Evolutionary conservation across 2,797 vertebrate species (phyloP).

Genomic region (Premnoplex brunnescens): DNA sequence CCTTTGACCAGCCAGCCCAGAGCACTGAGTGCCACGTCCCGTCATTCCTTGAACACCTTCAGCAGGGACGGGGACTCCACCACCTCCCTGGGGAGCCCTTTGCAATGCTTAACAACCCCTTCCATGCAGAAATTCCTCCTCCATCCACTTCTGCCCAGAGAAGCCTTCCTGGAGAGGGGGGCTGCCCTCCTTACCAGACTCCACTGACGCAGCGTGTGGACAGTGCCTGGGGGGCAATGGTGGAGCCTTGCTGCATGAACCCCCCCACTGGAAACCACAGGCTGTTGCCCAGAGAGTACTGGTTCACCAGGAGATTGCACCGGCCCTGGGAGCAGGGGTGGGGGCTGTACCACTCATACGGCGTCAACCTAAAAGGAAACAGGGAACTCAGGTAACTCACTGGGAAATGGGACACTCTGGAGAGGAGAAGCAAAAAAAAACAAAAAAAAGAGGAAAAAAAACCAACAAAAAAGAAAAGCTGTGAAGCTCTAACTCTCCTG

Average conservation of each 20-base stretch:
- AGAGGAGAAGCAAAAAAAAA: neutral
- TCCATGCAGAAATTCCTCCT: neutral
- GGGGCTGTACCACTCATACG: slow-evolving; percentile 98
- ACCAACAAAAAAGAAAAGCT: neutral
- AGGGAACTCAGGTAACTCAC: neutral
- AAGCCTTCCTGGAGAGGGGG: neutral
- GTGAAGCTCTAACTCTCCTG: neutral
- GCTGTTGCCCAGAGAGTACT: slow-evolving; percentile 97
- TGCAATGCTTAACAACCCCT: accelerated
- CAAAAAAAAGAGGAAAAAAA: neutral
- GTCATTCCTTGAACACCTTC: neutral
- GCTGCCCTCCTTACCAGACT: slow-evolving; percentile 87
- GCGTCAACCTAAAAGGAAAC: slow-evolving; percentile 84
- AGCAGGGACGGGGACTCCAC: neutral
- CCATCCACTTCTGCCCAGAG: neutral
- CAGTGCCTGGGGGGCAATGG: slow-evolving; percentile 92
- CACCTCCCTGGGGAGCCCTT: neutral
- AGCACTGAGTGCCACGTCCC: neutral
- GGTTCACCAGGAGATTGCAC: slow-evolving; percentile 94
- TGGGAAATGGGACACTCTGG: neutral
- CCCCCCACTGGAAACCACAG: slow-evolving; percentile 98
- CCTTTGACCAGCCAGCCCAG: neutral
- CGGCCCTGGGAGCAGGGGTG: slow-evolving; percentile 93
- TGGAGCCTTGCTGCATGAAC: slow-evolving; percentile 99
- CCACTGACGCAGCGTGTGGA: slow-evolving; percentile 97